These are phyloP conservation scores for Sandelia bainsii DNA, from an alignment of 2,797 vertebrate genomes.

Conservation along the genomic window DNA sequence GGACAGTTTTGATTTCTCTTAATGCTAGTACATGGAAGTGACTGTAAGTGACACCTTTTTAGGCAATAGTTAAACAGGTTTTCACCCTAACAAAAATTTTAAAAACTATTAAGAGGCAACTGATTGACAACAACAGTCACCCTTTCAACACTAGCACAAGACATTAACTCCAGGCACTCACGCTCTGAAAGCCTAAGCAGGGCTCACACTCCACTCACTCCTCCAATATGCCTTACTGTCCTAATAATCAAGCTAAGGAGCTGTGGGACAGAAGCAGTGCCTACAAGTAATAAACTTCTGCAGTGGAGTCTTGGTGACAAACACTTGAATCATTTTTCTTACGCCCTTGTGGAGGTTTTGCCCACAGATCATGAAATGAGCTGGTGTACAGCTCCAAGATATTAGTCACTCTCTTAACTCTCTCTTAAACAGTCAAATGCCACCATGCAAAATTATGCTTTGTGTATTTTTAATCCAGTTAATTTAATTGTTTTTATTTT, in stretches of 20 bases:
- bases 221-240: background rate
- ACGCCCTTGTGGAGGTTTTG: conserved; percentile 32
- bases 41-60: background rate
- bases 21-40: background rate
- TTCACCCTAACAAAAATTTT: background rate
- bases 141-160: background rate
- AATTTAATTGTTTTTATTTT: conserved; percentile 1
- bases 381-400: conserved; percentile 45
- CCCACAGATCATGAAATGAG: conserved; percentile 49
- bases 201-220: background rate
- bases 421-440: conserved; percentile 51
- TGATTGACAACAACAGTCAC: background rate
- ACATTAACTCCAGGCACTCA: background rate
- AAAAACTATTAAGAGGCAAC: background rate
- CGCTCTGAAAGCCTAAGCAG: conserved; percentile 2
- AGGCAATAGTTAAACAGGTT: background rate
- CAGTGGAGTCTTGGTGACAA: background rate
- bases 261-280: background rate
- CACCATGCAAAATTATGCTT: conserved; percentile 14
- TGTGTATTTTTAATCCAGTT: conserved; percentile 9
- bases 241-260: background rate
- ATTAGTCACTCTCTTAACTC: conserved; percentile 47
- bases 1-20: background rate
- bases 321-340: conserved; percentile 10
- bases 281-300: background rate